Evolutionary conservation across 2,113 vertebrate species (phyloP).

Genomic region (Thryonomys swinderianus): DNA sequence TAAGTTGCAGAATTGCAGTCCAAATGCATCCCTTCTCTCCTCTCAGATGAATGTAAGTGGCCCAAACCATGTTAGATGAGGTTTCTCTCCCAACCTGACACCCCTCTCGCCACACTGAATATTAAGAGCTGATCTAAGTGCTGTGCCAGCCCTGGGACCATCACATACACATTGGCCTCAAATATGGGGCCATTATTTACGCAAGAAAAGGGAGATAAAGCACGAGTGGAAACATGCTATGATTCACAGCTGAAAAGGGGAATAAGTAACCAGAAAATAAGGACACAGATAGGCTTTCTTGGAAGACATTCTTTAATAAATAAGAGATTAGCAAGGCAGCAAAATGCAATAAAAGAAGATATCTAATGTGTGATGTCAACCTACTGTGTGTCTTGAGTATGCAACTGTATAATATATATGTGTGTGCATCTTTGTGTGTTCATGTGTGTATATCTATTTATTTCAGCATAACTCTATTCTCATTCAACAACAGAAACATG

Average conservation of each 20-base stretch:
- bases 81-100: conserved; percentile 61
- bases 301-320: not conserved
- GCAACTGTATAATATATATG: not conserved
- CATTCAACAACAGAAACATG: not conserved
- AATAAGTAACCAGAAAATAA: not conserved
- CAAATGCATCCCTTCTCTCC: conserved; percentile 71
- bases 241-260: conserved; percentile 26
- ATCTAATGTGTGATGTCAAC: not conserved
- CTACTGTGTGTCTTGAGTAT: not conserved
- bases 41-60: conserved; percentile 75
- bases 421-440: not conserved
- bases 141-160: conserved; percentile 18
- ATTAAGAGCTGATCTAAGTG: conserved; percentile 65
- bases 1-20: conserved; percentile 81
- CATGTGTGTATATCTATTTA: not conserved
- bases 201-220: conserved; percentile 48
- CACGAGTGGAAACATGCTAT: not conserved
- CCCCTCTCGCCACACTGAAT: not conserved
- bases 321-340: not conserved
- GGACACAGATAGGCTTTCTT: conserved; percentile 13
- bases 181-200: conserved; percentile 43
- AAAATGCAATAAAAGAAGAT: not conserved
- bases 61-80: conserved; percentile 64
- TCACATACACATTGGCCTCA: not conserved
- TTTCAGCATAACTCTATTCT: not conserved